Evolutionary conservation across 1,140 invertebrate species (phyloP), one percentile per base, ranked within the genome.

Genomic region (Rhynchophorus ferrugineus): DNA sequence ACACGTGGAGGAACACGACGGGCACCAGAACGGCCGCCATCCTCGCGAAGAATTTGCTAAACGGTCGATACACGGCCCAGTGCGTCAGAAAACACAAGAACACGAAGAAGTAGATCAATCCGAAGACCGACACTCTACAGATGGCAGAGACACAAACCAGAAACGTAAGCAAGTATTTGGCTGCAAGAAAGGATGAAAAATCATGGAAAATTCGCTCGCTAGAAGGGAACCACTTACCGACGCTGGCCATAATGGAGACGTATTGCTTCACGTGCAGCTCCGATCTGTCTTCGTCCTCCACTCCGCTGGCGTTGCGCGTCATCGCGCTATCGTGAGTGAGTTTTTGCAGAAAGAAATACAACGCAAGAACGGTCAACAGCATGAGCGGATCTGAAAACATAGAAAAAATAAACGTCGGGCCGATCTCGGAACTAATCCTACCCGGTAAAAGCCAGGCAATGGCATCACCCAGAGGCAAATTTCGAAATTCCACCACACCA

Each of bases 371-470:
- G 11, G 42, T 44, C 5, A 34, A 3, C 14, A 51, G 19, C 49
- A 51, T 51, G 21, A 51, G 20, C 8, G 49, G 49, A 35, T 51
- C 49, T 43, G 22, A 13, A 41, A n/a, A n/a, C n/a, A n/a, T 19
- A 16, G 18, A 41, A 41, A n/a, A 17, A 6, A 6, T 41, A 16
- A 16, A 8, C 17, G 5, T 7, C 16, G 7, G 13, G 3, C 13
- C 3, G 7, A 43, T 6, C 3, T 22, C 11, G 17, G 14, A 18
- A 21, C 29, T 21, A 11, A 9, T 13, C 13, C 17, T 33, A 53
- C 50, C 50, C 46, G 50, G 44, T 14, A 53, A 24, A 6, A 8
- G 22, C 52, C 52, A 54, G 8, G 17, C 8, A 7, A 54, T 21
- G 3, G 20, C 29, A 13, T 35, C 14, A 3, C 1, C 13, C 6